Evolutionary conservation across 2,113 vertebrate species (phyloP).

Genomic region (Poeciliopsis prolifica): DNA sequence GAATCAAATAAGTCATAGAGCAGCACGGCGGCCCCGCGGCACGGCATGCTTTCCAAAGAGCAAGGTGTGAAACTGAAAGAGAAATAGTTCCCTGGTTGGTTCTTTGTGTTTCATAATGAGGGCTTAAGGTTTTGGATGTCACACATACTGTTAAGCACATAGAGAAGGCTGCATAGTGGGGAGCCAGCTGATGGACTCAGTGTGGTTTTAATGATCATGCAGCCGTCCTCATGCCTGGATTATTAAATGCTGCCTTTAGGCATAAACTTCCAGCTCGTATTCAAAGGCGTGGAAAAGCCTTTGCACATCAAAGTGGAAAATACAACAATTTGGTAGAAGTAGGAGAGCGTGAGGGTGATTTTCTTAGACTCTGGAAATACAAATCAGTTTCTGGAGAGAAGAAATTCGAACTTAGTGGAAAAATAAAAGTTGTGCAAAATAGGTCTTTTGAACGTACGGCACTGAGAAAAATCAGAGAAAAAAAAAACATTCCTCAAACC

Average conservation of each 20-base stretch:
- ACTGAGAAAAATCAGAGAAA: background rate
- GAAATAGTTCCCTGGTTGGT: constrained; percentile 8
- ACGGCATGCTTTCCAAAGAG: constrained; percentile 9
- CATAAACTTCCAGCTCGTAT: background rate
- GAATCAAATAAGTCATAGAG: constrained; percentile 37
- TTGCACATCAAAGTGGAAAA: constrained; percentile 16
- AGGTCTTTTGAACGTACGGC: background rate
- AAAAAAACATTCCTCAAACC: constrained; percentile 67
- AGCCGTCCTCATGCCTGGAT: background rate
- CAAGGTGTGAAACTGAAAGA: background rate
- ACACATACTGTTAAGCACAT: background rate
- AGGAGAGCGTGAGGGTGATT: background rate
- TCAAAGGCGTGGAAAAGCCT: background rate
- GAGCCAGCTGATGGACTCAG: background rate
- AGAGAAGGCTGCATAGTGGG: background rate
- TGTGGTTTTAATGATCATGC: constrained; percentile 10
- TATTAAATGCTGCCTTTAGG: constrained; percentile 20
- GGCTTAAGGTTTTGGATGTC: background rate
- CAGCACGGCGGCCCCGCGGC: constrained; percentile 20
- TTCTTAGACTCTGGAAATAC: background rate
- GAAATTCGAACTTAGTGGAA: background rate
- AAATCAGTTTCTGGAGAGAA: background rate
- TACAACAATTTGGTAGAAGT: constrained; percentile 5
- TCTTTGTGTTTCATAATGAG: constrained; percentile 19
- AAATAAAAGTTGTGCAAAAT: background rate